A percentile compares a stretch with the other conserved stretches of the same genome.
Evolutionary conservation across 2,888 invertebrate species (phyloP).

Genomic region (Brenthis daphne): DNA sequence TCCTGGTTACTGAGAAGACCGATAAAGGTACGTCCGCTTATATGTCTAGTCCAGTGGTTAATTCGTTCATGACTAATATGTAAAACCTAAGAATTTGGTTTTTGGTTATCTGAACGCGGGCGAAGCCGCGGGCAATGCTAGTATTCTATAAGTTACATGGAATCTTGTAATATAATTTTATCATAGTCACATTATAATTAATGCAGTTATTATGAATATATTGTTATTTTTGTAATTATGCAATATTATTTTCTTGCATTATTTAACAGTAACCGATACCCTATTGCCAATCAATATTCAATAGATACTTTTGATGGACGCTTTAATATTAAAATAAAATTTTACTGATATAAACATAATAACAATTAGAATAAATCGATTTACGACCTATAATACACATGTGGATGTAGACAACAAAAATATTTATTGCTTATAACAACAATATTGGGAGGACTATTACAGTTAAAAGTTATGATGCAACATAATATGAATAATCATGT

Average conservation of each 20-base stretch:
- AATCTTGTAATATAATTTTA: too few species aligned
- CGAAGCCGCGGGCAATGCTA: too few species aligned
- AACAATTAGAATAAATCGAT: not conserved
- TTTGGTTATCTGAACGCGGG: too few species aligned
- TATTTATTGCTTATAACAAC: not conserved
- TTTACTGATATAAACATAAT: slow-evolving; percentile 3
- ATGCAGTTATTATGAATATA: not conserved
- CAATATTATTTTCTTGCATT: not conserved
- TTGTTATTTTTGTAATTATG: not conserved
- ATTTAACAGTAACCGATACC: not conserved
- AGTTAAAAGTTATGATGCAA: slow-evolving; percentile 23
- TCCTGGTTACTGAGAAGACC: too few species aligned
- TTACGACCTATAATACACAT: too few species aligned
- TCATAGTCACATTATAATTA: too few species aligned
- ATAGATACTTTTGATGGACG: slow-evolving; percentile 1
- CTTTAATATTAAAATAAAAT: not conserved
- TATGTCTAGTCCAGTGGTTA: too few species aligned
- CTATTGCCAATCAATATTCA: not conserved
- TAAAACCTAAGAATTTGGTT: too few species aligned
- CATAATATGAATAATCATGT: slow-evolving; percentile 30
- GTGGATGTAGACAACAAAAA: too few species aligned
- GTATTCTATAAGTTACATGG: too few species aligned
- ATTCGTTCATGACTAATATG: too few species aligned
- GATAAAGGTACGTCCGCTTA: too few species aligned
- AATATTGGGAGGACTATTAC: slow-evolving; percentile 6